phyloP scores from a whole-genome alignment of 2,888 invertebrate species.

The Helleia helle region DNA sequence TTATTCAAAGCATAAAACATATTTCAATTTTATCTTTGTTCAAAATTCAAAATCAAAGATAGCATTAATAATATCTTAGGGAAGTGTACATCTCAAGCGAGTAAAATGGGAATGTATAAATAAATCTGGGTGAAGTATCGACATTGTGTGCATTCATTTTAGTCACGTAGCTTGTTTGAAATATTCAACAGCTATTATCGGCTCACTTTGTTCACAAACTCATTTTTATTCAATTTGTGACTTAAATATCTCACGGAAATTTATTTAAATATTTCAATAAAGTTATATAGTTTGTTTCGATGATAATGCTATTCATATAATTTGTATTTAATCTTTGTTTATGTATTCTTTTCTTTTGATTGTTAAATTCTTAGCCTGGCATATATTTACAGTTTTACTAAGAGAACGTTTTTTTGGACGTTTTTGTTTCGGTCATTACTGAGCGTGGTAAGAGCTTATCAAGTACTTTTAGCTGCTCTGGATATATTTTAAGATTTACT shows the following conservation, averaged over 20 bases:
- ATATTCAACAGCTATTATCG: slow-evolving; percentile 66
- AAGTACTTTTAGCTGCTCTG: too few species aligned
- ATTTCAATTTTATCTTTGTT: too few species aligned
- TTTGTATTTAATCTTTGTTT: neutral
- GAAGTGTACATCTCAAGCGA: neutral
- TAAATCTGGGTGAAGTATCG: slow-evolving; percentile 13
- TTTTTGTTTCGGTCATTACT: too few species aligned
- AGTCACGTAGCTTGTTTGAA: slow-evolving; percentile 56
- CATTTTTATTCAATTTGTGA: slow-evolving; percentile 54
- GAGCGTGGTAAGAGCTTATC: too few species aligned
- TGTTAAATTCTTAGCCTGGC: too few species aligned
- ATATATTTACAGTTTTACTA: too few species aligned
- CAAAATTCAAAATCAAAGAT: too few species aligned
- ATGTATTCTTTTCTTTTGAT: neutral
- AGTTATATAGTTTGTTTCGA: neutral
- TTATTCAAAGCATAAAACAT: too few species aligned
- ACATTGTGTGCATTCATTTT: slow-evolving; percentile 39
- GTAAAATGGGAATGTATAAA: slow-evolving; percentile 9
- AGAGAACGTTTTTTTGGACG: too few species aligned
- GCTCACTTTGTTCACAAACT: slow-evolving; percentile 60
- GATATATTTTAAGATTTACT: too few species aligned
- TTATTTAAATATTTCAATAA: slow-evolving; percentile 8
- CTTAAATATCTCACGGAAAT: slow-evolving; percentile 16
- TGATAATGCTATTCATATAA: neutral
- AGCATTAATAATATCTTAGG: neutral